Conservation (phyloP, 2,113 vertebrate genomes). For the Mesembrinibis cayennensis region DNA sequence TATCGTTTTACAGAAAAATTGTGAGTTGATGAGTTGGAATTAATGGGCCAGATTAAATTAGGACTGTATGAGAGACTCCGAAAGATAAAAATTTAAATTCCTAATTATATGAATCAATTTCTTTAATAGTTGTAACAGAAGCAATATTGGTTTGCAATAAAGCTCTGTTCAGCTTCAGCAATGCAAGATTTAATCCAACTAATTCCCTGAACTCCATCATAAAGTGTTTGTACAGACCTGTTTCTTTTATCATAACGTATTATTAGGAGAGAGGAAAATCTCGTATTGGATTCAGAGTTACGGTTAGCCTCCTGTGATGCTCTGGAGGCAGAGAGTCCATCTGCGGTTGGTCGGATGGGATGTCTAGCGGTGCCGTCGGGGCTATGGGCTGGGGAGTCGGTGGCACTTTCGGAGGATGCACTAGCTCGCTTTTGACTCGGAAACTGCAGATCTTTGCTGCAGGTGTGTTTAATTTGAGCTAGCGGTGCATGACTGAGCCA, state of each 20-base stretch:
- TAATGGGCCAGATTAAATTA: conserved; percentile 2
- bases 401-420: neutral
- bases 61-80: neutral
- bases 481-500: neutral
- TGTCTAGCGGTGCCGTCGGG: neutral
- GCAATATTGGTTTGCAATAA: conserved; percentile 11
- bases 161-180: conserved; percentile 1
- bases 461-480: neutral
- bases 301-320: neutral
- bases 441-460: neutral
- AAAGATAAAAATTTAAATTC: conserved; percentile 38
- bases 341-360: fast-evolving
- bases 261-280: neutral
- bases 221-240: neutral
- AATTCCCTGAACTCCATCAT: neutral
- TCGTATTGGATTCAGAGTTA: fast-evolving
- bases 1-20: neutral
- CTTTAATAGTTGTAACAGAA: neutral
- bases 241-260: neutral
- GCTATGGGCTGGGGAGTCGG: neutral
- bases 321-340: neutral
- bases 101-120: neutral
- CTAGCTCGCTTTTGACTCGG: fast-evolving
- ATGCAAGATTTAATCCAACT: neutral
- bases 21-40: conserved; percentile 11